Conservation (phyloP, 1,140 invertebrate species). For the Antheraea mylitta region DNA sequence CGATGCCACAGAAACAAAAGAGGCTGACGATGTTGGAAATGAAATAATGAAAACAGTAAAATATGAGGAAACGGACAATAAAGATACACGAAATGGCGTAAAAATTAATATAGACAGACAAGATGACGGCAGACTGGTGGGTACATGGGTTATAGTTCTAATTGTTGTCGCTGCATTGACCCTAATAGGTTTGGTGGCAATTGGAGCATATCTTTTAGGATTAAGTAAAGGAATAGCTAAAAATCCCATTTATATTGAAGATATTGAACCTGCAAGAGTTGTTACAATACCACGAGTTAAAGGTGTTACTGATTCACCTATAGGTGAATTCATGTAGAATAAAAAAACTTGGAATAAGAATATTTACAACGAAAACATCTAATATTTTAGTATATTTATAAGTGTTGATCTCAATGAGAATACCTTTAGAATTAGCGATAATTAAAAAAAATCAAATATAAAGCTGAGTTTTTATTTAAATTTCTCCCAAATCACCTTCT, state of each 20-base stretch:
- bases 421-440: too few relatives aligned
- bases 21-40: neutral
- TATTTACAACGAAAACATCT: too few relatives aligned
- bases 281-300: constrained; percentile 37
- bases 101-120: neutral
- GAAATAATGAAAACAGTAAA: too few relatives aligned
- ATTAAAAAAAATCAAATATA: too few relatives aligned
- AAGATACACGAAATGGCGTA: neutral
- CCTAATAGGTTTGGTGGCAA: constrained; percentile 17
- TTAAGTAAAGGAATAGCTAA: constrained; percentile 22
- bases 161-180: constrained; percentile 26
- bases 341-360: too few relatives aligned
- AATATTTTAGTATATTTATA: too few relatives aligned
- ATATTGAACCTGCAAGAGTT: constrained; percentile 24
- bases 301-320: constrained; percentile 14
- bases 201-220: constrained; percentile 38
- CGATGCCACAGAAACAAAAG: neutral
- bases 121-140: neutral
- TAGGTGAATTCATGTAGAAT: neutral
- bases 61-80: too few relatives aligned
- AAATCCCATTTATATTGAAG: constrained; percentile 19
- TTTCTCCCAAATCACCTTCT: too few relatives aligned
- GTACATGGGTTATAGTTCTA: constrained; percentile 35
- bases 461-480: too few relatives aligned
- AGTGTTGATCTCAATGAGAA: too few relatives aligned